These are phyloP conservation scores for Phoxinus phoxinus DNA, from an alignment of 2,113 vertebrate genomes.

Conservation along the genomic window DNA sequence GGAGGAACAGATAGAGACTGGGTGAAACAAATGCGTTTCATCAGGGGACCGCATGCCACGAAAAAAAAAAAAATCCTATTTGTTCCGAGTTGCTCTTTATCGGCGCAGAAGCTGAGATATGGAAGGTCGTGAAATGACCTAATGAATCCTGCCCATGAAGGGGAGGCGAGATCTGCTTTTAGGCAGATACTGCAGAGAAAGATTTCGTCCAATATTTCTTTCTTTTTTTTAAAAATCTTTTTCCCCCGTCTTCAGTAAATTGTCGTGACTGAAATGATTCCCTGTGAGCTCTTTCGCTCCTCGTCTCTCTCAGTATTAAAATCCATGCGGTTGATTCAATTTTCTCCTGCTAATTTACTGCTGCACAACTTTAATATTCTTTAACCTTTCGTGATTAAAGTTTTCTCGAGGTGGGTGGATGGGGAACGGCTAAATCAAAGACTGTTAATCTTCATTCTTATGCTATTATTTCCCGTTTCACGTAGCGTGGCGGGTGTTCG, in stretches of 20 bases:
- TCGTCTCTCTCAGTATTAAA: slow-evolving; percentile 22
- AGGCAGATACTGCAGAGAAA: slow-evolving; percentile 20
- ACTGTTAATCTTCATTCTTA: background rate
- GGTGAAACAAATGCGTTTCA: slow-evolving; percentile 65
- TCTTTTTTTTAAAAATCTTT: background rate
- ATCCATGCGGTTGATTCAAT: slow-evolving; percentile 24
- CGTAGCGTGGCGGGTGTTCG: background rate
- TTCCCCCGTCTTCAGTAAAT: background rate
- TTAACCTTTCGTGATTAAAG: slow-evolving; percentile 35
- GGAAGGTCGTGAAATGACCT: slow-evolving; percentile 30
- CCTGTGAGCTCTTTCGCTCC: background rate
- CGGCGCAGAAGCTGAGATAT: slow-evolving; percentile 48
- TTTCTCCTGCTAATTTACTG: slow-evolving; percentile 22
- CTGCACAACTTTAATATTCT: slow-evolving; percentile 6
- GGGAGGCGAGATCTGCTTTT: slow-evolving; percentile 8
- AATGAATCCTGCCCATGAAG: slow-evolving; percentile 34
- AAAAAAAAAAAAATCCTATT: slow-evolving; percentile 63
- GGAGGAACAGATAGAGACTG: slow-evolving; percentile 25
- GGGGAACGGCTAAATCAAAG: slow-evolving; percentile 6
- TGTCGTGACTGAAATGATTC: background rate
- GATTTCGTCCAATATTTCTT: slow-evolving; percentile 1
- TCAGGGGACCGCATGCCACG: slow-evolving; percentile 50
- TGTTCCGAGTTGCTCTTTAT: slow-evolving; percentile 60
- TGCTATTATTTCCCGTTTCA: background rate
- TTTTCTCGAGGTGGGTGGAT: background rate